Conservation (phyloP, 2,888 invertebrate species). For the Apantesis nais region DNA sequence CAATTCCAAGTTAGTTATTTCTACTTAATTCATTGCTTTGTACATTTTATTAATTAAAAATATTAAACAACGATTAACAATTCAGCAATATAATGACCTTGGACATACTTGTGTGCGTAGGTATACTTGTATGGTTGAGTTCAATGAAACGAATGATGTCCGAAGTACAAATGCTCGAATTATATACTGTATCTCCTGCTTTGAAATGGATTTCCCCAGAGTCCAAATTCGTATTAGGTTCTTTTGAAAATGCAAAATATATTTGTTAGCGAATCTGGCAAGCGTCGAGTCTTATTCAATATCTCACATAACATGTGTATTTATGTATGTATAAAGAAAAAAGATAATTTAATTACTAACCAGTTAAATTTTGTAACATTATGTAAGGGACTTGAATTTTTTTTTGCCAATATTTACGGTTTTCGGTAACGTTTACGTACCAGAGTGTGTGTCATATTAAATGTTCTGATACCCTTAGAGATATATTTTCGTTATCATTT, state of each 20-base stretch:
- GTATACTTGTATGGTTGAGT: not conserved
- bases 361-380: not conserved
- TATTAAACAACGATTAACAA: too few relatives aligned
- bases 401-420: too few relatives aligned
- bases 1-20: too few relatives aligned
- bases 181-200: not conserved
- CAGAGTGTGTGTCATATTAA: too few relatives aligned
- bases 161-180: too few relatives aligned
- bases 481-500: too few relatives aligned
- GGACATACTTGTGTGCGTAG: not conserved
- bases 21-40: too few relatives aligned
- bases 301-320: not conserved
- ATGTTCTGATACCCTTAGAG: too few relatives aligned
- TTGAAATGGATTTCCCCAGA: constrained; percentile 1
- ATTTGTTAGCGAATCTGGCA: not conserved
- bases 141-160: too few relatives aligned
- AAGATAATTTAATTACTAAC: not conserved
- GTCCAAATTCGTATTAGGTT: not conserved
- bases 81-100: too few relatives aligned
- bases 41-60: too few relatives aligned
- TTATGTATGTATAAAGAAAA: not conserved
- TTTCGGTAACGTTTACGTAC: too few relatives aligned
- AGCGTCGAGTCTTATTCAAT: not conserved
- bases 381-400: not conserved
- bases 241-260: not conserved